Percentiles rank a stretch among this genome's conserved stretches.
Conservation (phyloP, 2,797 vertebrate species). For the Sebastes kiyomatsui region DNA sequence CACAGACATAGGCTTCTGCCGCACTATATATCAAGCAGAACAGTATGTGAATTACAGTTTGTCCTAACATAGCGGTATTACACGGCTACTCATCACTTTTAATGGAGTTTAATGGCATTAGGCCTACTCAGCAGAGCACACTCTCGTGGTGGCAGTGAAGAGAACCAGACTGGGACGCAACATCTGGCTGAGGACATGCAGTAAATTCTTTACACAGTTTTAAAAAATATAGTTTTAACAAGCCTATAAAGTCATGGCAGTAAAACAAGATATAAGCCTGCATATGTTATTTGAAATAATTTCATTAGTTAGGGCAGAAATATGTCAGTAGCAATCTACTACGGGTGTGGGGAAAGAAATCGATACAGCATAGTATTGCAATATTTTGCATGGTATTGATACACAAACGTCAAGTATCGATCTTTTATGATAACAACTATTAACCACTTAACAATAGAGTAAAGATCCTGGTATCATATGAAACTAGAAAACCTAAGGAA, state of each 20-base stretch:
- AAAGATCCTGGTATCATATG: no score
- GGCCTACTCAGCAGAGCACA: slow-evolving; percentile 15
- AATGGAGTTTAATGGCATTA: slow-evolving; percentile 44
- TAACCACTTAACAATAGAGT: no score
- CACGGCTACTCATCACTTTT: slow-evolving; percentile 43
- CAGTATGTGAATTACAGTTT: slow-evolving; percentile 14
- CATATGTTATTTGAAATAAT: not conserved
- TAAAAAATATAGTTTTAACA: not conserved
- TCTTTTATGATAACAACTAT: no score
- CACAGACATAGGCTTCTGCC: slow-evolving; percentile 3
- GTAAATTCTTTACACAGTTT: not conserved
- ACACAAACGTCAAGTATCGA: no score
- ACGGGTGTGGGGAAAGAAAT: no score
- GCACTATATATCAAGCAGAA: slow-evolving; percentile 23
- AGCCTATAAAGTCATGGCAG: not conserved
- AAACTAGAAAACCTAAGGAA: no score
- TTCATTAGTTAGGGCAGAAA: not conserved
- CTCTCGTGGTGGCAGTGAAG: not conserved
- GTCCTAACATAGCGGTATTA: slow-evolving; percentile 13
- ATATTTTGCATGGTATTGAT: no score
- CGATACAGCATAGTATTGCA: no score
- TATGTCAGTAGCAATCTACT: not conserved
- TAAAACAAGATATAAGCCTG: not conserved
- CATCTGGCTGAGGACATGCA: slow-evolving; percentile 13
- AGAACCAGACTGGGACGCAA: not conserved